These are phyloP conservation scores for Tortrix viridana DNA, from an alignment of 2,888 invertebrate genomes.

Conservation along the genomic window DNA sequence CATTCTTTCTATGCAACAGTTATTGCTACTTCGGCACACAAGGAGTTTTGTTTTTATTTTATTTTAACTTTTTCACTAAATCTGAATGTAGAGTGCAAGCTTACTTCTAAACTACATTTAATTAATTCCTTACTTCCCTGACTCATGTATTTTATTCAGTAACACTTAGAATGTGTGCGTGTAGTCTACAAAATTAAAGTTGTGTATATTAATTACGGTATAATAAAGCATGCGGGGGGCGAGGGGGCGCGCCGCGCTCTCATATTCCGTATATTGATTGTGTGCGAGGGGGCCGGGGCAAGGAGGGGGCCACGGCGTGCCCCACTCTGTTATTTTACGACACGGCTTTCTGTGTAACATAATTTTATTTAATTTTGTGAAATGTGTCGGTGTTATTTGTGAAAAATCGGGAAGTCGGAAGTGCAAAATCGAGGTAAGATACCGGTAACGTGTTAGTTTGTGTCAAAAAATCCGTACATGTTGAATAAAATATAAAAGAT, in stretches of 20 bases:
- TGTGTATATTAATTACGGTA: constrained; percentile 83
- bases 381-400: constrained; percentile 83
- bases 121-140: constrained; percentile 1
- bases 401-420: constrained; percentile 79
- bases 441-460: constrained; percentile 63
- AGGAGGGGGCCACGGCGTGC: constrained; percentile 84
- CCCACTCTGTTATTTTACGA: constrained; percentile 85
- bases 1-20: constrained; percentile 13
- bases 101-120: constrained; percentile 26
- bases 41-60: constrained; percentile 16
- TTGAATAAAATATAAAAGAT: constrained; percentile 73
- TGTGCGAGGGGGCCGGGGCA: constrained; percentile 83
- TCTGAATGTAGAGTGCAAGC: background rate
- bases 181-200: constrained; percentile 70
- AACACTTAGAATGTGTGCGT: constrained; percentile 60
- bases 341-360: constrained; percentile 85
- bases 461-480: constrained; percentile 62
- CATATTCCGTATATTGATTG: constrained; percentile 85
- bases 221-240: constrained; percentile 84
- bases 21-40: constrained; percentile 7
- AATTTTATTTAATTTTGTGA: constrained; percentile 84
- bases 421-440: constrained; percentile 78
- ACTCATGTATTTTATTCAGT: constrained; percentile 39
- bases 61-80: constrained; percentile 15
- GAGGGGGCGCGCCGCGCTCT: constrained; percentile 84